Evolutionary conservation across 2,888 invertebrate species (phyloP), one percentile per base, ranked within the genome.

Genomic region (Pimpla rufipes): DNA sequence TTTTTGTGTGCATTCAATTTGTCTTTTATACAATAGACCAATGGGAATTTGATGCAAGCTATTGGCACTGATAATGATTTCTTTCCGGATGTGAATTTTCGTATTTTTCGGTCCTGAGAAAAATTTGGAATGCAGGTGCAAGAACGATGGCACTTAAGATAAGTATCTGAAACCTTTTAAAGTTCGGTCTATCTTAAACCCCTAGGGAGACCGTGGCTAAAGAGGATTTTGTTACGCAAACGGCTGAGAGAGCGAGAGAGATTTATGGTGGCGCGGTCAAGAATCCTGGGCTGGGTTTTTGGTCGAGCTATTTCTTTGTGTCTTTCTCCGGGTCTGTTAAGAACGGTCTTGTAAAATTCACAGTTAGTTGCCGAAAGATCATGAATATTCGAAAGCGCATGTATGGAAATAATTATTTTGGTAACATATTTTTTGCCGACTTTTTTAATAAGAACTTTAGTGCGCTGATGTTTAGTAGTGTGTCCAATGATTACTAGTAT

Each of bases 171-270:
- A 77, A 80, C 52, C 68, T 83, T 77, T 79, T 64, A 64, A 62
- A 74, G 73, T 75, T 70, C 68, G 62, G 45, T 73, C 42, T 68
- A 76, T 71, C 52, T 71, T 79, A 11, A 50, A 59, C 47, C 70
- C 8, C 62, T 68, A 52, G 73, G 55, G 62, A 55, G 55, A 55
- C 77, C 70, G 59, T 77, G 67, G 37, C 77, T 73, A 77, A 83
- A 83, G 71, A 55, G 80, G 80, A 79, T 80, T 52, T 77, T 68
- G 71, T 77, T 83, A 45, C 80, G 73, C 55, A 73, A 77, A 80
- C 62, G 76, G 67, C 52, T 35, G 79, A 37, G 47, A 70, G 45
- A 83, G 67, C 73, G 59, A 45, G 45, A 73, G 57, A 83, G 73
- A 80, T 83, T 83, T 83, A 77, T 79, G 62, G 55, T 55, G 23